These are phyloP conservation scores for Spheniscus mendiculus DNA, from an alignment of 2,113 vertebrate species.

Conservation along the genomic window DNA sequence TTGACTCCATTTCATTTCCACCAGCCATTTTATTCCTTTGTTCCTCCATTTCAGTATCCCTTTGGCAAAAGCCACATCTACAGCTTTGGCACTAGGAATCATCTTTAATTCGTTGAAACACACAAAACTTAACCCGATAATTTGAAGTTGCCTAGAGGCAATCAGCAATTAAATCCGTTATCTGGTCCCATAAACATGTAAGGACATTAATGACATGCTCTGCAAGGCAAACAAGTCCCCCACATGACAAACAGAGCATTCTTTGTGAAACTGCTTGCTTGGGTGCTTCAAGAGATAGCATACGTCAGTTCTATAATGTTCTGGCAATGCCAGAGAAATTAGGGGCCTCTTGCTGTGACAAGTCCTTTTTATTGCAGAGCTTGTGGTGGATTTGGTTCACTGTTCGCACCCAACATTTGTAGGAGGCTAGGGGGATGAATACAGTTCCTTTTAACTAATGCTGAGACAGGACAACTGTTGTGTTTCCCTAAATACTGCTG, in stretches of 20 bases:
- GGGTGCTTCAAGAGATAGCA: not conserved
- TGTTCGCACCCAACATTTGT: not conserved
- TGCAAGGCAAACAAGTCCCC: not conserved
- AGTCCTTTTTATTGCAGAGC: not conserved
- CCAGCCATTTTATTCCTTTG: not conserved
- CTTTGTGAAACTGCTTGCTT: not conserved
- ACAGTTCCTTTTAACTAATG: not conserved
- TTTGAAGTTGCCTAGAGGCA: not conserved
- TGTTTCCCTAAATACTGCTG: not conserved
- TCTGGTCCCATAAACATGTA: not conserved
- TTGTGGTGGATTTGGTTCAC: not conserved
- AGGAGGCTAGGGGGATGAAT: not conserved
- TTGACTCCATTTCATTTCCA: not conserved
- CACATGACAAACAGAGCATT: not conserved
- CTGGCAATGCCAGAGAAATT: not conserved
- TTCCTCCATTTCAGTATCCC: not conserved
- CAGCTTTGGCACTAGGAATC: not conserved
- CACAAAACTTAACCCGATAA: not conserved
- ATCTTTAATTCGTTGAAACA: not conserved
- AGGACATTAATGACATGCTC: not conserved
- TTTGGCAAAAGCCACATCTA: not conserved
- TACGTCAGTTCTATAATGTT: not conserved
- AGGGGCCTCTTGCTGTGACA: not conserved
- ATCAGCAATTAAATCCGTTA: not conserved
- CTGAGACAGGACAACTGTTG: not conserved